A percentile compares a stretch with the other conserved stretches of the same genome.
These are phyloP conservation scores for Spisula solida DNA, from an alignment of 2,888 invertebrate species.

Conservation along the genomic window DNA sequence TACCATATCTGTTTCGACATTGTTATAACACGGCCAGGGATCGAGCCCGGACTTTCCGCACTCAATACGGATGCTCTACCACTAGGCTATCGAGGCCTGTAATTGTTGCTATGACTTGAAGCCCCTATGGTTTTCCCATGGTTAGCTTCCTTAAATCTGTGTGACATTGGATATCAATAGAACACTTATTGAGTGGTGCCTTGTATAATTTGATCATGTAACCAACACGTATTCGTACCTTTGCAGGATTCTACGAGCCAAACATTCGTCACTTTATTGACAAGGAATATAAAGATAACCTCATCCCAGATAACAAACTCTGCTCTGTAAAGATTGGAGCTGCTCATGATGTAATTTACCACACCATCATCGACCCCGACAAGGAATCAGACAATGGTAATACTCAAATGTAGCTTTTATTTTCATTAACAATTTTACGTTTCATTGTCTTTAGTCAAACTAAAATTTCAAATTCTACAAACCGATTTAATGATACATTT, in stretches of 20 bases:
- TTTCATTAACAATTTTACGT: too few species aligned
- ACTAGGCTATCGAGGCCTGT: too few species aligned
- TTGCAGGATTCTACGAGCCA: background rate
- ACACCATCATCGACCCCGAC: background rate
- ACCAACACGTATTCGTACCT: background rate
- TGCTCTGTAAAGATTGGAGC: background rate
- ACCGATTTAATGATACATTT: background rate
- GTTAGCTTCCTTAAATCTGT: background rate
- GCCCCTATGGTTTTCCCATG: background rate
- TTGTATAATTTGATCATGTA: background rate
- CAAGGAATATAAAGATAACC: background rate
- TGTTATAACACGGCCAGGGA: too few species aligned
- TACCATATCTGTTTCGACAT: too few species aligned
- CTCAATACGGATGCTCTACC: too few species aligned
- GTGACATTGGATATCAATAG: background rate
- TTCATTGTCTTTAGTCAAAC: too few species aligned
- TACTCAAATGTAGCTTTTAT: too few species aligned
- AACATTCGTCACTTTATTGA: slow-evolving; percentile 6
- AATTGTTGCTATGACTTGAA: background rate
- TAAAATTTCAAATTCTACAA: background rate
- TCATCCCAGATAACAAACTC: background rate
- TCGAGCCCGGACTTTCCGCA: too few species aligned
- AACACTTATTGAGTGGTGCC: background rate
- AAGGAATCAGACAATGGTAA: background rate
- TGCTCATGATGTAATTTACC: background rate